Percentiles rank a stretch among this genome's conserved stretches.
phyloP scores from a whole-genome alignment of 2,113 vertebrate species.

The Pollimyrus isidori region DNA sequence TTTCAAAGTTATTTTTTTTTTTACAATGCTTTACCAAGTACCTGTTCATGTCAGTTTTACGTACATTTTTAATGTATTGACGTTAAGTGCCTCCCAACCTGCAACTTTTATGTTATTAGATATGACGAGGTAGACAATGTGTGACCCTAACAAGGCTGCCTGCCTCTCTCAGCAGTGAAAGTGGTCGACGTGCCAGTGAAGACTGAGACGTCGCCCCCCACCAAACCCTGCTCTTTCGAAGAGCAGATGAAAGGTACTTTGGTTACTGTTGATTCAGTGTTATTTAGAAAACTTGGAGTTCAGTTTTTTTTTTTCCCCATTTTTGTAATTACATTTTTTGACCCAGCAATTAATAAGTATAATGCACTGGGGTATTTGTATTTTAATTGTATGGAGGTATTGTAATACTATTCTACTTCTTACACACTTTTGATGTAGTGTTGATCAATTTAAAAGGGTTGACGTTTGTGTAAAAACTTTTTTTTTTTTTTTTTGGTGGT shows the following conservation, averaged over 20 bases:
- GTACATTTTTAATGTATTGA: not conserved
- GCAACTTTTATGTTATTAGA: not conserved
- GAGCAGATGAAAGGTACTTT: slow-evolving; percentile 84
- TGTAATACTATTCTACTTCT: not conserved
- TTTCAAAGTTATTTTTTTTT: not conserved
- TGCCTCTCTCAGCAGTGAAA: slow-evolving; percentile 48
- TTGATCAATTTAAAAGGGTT: not conserved
- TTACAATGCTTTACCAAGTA: not conserved
- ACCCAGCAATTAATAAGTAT: not conserved
- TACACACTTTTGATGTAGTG: not conserved
- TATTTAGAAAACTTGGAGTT: not conserved
- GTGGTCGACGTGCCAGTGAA: slow-evolving; percentile 81
- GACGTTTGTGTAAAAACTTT: not conserved
- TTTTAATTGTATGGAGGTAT: not conserved
- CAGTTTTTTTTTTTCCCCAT: not conserved
- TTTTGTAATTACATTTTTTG: not conserved
- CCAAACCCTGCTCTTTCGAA: slow-evolving; percentile 86
- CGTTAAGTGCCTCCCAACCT: not conserved
- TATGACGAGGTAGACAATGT: not conserved
- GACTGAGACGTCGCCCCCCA: slow-evolving; percentile 80
- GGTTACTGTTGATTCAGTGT: not conserved
- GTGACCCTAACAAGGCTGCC: not conserved
- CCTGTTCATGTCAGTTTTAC: not conserved
- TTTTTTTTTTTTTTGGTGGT: not conserved
- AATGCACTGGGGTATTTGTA: not conserved